Conservation (phyloP, 2,113 vertebrate species). For the Patagioenas fasciata region DNA sequence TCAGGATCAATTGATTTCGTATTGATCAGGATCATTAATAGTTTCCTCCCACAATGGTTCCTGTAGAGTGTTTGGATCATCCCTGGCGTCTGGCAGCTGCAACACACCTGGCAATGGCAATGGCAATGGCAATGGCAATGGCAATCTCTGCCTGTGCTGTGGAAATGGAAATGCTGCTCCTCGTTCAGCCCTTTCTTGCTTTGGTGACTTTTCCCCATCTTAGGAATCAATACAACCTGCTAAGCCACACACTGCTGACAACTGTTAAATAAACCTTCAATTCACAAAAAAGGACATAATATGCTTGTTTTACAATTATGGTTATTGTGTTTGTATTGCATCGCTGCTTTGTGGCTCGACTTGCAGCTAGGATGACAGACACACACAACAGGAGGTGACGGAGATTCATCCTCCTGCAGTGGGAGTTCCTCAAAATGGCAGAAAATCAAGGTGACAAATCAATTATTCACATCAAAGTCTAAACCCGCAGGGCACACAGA, state of each 20-base stretch:
- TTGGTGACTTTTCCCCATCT: not conserved
- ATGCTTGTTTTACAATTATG: fast-evolving
- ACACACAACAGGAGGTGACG: not conserved
- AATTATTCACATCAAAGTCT: not conserved
- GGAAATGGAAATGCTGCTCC: not conserved
- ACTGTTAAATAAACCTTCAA: not conserved
- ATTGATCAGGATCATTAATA: fast-evolving
- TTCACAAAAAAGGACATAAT: not conserved
- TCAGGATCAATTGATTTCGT: not conserved
- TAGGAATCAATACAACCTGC: not conserved
- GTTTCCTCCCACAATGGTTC: not conserved
- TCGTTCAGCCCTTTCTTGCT: not conserved
- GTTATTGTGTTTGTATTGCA: not conserved
- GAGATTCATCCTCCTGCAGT: not conserved
- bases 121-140: too few relatives aligned
- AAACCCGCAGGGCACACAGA: not conserved
- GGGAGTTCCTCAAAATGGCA: not conserved
- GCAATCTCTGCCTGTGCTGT: fast-evolving
- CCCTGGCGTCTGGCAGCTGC: not conserved
- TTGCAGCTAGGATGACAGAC: not conserved
- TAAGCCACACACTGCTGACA: not conserved
- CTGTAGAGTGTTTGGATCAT: fast-evolving
- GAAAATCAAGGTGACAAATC: constrained; percentile 19
- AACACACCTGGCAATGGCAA: not conserved
- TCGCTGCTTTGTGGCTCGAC: not conserved